Percentiles rank a stretch among this genome's conserved stretches.
These are phyloP conservation scores for Oreochromis aureus DNA, from an alignment of 2,113 vertebrate species.

Conservation along the genomic window DNA sequence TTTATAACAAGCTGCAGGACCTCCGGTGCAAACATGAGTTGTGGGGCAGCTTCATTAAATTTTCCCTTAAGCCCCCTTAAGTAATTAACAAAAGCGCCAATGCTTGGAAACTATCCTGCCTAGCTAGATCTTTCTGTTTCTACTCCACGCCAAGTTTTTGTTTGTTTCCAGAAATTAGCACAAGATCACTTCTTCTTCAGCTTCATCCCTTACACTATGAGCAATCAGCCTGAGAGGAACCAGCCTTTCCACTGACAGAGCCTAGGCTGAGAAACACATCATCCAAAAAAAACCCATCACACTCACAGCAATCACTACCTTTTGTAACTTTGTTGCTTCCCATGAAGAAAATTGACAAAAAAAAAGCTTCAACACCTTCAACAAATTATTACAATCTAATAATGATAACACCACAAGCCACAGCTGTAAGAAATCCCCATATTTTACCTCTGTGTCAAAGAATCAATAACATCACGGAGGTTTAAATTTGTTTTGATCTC, in stretches of 20 bases:
- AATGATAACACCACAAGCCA: fast-evolving
- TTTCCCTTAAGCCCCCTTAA: not conserved
- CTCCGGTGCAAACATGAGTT: not conserved
- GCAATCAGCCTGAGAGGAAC: not conserved
- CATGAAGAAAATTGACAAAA: not conserved
- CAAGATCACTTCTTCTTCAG: not conserved
- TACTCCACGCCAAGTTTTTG: not conserved
- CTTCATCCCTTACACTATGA: not conserved
- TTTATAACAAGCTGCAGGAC: not conserved
- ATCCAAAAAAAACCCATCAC: not conserved
- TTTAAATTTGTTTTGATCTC: not conserved
- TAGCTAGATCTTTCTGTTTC: not conserved
- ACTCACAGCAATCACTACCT: not conserved
- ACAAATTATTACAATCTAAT: not conserved
- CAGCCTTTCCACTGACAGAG: not conserved
- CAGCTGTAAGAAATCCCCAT: not conserved
- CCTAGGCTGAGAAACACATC: not conserved
- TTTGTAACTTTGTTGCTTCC: not conserved
- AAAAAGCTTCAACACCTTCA: not conserved
- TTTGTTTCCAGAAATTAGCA: not conserved
- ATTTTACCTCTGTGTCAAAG: not conserved
- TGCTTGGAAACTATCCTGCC: not conserved
- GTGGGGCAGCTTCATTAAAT: not conserved
- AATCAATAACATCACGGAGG: not conserved
- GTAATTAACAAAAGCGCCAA: not conserved